Base-by-base conservation (phyloP, 2,113 vertebrate species). In the Pantherophis guttatus region DNA sequence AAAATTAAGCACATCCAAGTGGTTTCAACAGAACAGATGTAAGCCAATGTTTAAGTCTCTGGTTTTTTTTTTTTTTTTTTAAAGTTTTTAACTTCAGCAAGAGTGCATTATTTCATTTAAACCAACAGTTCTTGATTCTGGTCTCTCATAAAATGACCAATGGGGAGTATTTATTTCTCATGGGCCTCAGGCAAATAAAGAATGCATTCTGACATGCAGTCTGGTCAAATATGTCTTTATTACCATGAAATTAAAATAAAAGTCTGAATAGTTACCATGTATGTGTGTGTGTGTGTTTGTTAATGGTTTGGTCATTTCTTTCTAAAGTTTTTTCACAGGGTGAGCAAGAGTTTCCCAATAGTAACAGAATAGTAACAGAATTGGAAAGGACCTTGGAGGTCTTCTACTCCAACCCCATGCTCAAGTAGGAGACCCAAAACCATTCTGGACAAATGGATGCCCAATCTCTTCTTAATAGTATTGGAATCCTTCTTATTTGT, bases 181-280 rank as follows among this genome's bases (percentile, higher is more conserved):
- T 24, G 21, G 62, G 29, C 39, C 52, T 70, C 24, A 88, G 33
- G 75, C 90, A 91, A 62, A 91, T 86, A 26, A 48, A 55, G 33
- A 91, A 86, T 88, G 52, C 59, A 3, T 81, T 88, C 86, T 57
- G 33, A 75, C 23, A 88, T 70, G 53, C 88, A 62, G 5, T 55
- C n/a, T 70, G 50, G 87, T 24, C 59, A 92, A 53, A 88, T 89
- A 81, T 88, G 57, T 75, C 62, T 33, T 88, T 13, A 70, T 87
- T 89, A 29, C 24, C 33, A 88, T 89, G 87, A 89, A 26, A 70
- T 88, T 75, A 55, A 88, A 92, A 88, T 92, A 88, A 92, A 92
- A 65, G 87, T 75, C 86, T 75, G 52, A 88, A 75, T 39, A 88
- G 50, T 62, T 92, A 53, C 59, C 0, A 39, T 39, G 3, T 88